A percentile compares a stretch with the other conserved stretches of the same genome.
phyloP scores from a whole-genome alignment of 2,888 invertebrate species.

The Capitulum mitella region DNA sequence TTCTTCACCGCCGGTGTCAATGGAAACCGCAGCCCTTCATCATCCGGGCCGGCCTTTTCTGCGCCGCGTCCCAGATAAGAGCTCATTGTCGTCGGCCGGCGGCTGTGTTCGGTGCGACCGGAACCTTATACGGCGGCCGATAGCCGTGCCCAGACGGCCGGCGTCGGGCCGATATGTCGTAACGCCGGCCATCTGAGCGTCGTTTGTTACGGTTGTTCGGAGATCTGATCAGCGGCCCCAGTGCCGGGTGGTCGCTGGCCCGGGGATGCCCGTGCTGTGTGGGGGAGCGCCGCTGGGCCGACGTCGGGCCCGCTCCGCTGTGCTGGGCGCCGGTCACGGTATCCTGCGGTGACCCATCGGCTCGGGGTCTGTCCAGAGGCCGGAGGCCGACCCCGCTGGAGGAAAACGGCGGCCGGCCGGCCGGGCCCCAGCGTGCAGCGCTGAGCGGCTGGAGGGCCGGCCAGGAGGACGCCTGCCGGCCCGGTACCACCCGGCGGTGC shows the following conservation, averaged over 20 bases:
- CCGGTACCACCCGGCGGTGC: neutral
- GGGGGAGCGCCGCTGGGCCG: neutral
- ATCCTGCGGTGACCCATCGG: too few species aligned
- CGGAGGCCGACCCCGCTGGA: neutral
- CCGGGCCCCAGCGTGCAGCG: neutral
- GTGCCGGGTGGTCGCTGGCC: too few species aligned
- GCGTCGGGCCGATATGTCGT: neutral
- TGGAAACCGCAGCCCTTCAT: neutral
- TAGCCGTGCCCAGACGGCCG: neutral
- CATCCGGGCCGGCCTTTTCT: neutral
- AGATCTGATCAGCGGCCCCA: too few species aligned
- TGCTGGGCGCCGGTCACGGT: neutral
- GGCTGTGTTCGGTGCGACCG: neutral
- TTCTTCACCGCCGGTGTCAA: too few species aligned
- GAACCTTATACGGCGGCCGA: neutral
- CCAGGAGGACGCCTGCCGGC: neutral
- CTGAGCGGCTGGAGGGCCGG: neutral
- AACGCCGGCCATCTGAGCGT: neutral
- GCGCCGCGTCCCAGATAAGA: neutral
- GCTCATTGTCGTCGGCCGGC: neutral
- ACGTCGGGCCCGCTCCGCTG: neutral
- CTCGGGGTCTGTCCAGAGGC: neutral
- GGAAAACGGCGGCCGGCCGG: neutral
- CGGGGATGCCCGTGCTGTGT: neutral
- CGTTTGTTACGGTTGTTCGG: constrained; percentile 19